Conservation (phyloP, 2,797 vertebrate species). For the Thunnus albacares region DNA sequence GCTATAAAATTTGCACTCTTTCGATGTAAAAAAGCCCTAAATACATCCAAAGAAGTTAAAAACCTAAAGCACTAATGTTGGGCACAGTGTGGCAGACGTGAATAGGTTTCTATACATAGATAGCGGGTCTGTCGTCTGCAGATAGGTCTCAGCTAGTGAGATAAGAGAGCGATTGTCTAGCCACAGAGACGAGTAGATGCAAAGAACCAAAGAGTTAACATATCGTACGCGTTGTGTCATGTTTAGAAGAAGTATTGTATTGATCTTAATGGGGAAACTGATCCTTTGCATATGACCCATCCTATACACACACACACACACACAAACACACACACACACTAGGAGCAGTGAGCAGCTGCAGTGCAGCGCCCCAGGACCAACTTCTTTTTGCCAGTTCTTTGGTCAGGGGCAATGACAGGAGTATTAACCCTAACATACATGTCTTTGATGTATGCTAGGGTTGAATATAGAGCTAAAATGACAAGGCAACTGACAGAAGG, state of each 20-base stretch:
- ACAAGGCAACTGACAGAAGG: neutral
- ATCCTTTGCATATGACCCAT: too few species aligned
- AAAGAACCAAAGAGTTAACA: neutral
- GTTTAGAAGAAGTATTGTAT: too few species aligned
- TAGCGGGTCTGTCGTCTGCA: neutral
- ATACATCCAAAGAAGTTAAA: neutral
- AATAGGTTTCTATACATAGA: neutral
- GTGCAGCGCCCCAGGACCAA: too few species aligned
- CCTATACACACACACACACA: too few species aligned
- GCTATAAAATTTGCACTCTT: neutral
- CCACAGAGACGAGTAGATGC: neutral
- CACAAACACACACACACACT: too few species aligned
- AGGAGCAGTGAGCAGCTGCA: too few species aligned
- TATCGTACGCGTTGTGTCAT: neutral
- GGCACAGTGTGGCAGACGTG: neutral
- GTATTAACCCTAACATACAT: too few species aligned
- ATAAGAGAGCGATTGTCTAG: neutral
- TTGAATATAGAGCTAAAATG: neutral
- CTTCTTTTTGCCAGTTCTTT: too few species aligned
- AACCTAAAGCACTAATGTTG: neutral
- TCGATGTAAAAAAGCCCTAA: neutral
- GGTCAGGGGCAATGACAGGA: too few species aligned
- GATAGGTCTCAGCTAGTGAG: constrained; percentile 9
- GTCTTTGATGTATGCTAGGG: neutral
- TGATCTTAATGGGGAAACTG: too few species aligned